A percentile compares a stretch with the other conserved stretches of the same genome.
Conservation (phyloP, 1,140 invertebrate species). For the Drosophila pectinifera region DNA sequence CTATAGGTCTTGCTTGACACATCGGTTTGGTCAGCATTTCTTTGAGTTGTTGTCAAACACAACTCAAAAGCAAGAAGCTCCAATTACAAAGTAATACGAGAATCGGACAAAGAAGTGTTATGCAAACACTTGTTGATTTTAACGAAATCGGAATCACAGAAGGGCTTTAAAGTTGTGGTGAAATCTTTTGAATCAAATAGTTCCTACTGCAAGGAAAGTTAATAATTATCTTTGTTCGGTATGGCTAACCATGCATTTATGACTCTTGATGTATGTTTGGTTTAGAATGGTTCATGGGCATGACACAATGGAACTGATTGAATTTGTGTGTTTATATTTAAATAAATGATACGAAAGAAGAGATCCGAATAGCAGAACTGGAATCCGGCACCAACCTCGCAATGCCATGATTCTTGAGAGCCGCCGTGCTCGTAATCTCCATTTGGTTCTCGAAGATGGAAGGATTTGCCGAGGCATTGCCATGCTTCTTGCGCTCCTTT, state of each 20-base stretch:
- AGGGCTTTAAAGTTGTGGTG: no score
- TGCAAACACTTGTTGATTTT: conserved; percentile 22
- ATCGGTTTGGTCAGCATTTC: conserved; percentile 32
- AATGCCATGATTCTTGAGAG: conserved; percentile 83
- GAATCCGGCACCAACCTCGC: conserved; percentile 74
- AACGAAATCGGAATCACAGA: conserved; percentile 1
- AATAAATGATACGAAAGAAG: conserved; percentile 41
- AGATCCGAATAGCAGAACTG: conserved; percentile 8
- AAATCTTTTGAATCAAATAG: no score
- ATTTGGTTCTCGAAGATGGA: conserved; percentile 79
- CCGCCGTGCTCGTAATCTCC: conserved; percentile 81
- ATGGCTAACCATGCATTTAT: conserved; percentile 39
- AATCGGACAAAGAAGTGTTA: conserved; percentile 27
- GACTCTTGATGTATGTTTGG: conserved; percentile 30
- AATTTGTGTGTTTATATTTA: conserved; percentile 12
- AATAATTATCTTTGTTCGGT: conserved; percentile 21
- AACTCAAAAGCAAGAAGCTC: conserved; percentile 10
- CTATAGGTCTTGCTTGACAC: background rate
- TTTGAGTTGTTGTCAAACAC: conserved; percentile 27
- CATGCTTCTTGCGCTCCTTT: conserved; percentile 80
- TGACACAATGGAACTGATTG: conserved; percentile 42
- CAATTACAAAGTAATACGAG: conserved; percentile 28
- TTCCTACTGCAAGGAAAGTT: no score
- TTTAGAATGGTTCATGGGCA: conserved; percentile 35
- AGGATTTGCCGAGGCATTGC: conserved; percentile 60